Evolutionary conservation across 2,888 invertebrate species (phyloP).

Genomic region (Melitaea athalia): DNA sequence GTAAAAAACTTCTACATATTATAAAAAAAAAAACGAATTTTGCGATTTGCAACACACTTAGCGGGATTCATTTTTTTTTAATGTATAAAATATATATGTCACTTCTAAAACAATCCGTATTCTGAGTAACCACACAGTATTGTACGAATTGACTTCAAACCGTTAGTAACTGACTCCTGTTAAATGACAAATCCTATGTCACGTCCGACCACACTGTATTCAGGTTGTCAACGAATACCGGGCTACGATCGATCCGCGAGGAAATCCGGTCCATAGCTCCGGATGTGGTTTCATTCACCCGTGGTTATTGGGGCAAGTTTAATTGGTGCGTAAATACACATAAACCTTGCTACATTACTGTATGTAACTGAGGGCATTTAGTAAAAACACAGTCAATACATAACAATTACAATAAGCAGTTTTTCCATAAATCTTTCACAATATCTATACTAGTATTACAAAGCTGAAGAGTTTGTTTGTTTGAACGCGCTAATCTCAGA

Average conservation of each 20-base stretch:
- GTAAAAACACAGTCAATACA: no score
- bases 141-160: neutral
- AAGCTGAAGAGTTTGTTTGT: no score
- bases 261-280: constrained; percentile 31
- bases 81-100: neutral
- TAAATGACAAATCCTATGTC: neutral
- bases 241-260: constrained; percentile 33
- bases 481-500: no score
- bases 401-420: no score
- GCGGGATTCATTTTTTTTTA: no score
- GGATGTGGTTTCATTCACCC: constrained; percentile 32
- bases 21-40: no score
- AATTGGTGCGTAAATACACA: constrained; percentile 30
- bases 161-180: neutral
- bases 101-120: neutral
- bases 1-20: no score
- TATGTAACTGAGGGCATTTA: neutral
- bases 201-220: constrained; percentile 9
- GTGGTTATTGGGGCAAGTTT: constrained; percentile 31
- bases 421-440: no score
- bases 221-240: constrained; percentile 21
- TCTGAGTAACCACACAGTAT: neutral
- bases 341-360: neutral
- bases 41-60: no score
- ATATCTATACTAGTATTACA: no score